phyloP scores from a whole-genome alignment of 2,113 vertebrate genomes.

The Indicator maculatus region DNA sequence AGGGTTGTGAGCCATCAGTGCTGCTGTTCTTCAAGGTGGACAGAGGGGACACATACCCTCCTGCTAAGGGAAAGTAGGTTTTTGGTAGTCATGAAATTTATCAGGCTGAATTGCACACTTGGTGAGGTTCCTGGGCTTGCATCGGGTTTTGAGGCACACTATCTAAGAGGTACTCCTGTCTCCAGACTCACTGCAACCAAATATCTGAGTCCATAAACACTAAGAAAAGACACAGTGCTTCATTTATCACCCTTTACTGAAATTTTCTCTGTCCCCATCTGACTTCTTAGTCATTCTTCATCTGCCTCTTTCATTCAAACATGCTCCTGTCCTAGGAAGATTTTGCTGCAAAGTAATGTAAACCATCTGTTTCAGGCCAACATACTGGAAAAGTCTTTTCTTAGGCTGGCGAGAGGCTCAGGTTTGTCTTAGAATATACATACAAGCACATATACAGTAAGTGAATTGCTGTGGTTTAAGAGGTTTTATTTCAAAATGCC shows the following conservation, averaged over 20 bases:
- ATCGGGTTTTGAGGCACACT: not conserved
- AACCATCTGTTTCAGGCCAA: not conserved
- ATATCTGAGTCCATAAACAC: not conserved
- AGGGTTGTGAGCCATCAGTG: not conserved
- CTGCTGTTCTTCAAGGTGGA: not conserved
- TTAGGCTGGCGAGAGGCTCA: not conserved
- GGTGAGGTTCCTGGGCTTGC: not conserved
- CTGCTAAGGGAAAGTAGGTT: not conserved
- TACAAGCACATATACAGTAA: not conserved
- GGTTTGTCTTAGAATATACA: not conserved
- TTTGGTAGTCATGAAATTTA: not conserved
- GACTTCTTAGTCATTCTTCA: conserved; percentile 6
- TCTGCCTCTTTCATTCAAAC: not conserved
- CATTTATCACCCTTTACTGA: not conserved
- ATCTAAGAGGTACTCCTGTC: not conserved
- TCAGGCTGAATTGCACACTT: not conserved
- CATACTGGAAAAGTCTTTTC: not conserved
- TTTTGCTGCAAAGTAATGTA: not conserved
- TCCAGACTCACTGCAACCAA: not conserved
- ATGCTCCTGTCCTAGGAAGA: not conserved
- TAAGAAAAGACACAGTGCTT: not conserved
- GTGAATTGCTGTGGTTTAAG: not conserved
- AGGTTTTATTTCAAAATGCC: not conserved
- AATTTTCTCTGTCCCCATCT: not conserved
- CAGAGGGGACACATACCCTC: not conserved